Base-by-base conservation (phyloP, 2,888 invertebrate species). In the Synanthedon andrenaeformis region DNA sequence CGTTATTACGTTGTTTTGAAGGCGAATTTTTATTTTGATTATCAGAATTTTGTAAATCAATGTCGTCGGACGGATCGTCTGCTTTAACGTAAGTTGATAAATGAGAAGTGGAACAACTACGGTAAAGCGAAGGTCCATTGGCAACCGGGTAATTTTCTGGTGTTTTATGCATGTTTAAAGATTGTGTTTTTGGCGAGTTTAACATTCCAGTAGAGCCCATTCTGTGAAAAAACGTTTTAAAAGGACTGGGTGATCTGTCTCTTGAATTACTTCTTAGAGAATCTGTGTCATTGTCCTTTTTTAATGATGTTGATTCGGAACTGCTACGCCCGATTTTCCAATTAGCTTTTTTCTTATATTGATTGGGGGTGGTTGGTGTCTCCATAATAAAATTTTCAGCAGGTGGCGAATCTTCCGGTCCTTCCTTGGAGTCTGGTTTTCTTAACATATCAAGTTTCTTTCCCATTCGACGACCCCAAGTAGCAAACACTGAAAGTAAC, bases 401-500 rank as follows among this genome's bases (percentile, higher is more conserved):
- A 11, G 74, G 57, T 67, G 78, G 59, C 62, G 71, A 54, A 72
- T 76, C 78, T 60, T 76, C 74, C 42, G 86, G 72, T 41, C 82
- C 74, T 70, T 92, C 90, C 76, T 91, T 90, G 49, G 89, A 79
- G 54, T 92, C 92, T 53, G 89, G 80, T 62, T 92, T 90, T 62
- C 93, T 91, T 57, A 94, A 86, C 69, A 92, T 90, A 67, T 94
- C 94, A 67, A 94, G 83, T 76, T 93, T 93, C 64, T 92, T 92
- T 60, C 93, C 93, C 92, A 94, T 93, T 60, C 92, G 90, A 58
- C 92, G 91, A 66, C 94, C 92, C 94, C 94, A 94, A 62, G 92
- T 92, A 58, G 92, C 90, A 63, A 90, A 85, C 69, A 91, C 91
- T 91, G 85, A 55, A 88, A 82, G 2, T 6, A 35, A 35, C 35